Evolutionary conservation across 2,888 invertebrate species (phyloP).

Genomic region (Leistus spinibarbis): DNA sequence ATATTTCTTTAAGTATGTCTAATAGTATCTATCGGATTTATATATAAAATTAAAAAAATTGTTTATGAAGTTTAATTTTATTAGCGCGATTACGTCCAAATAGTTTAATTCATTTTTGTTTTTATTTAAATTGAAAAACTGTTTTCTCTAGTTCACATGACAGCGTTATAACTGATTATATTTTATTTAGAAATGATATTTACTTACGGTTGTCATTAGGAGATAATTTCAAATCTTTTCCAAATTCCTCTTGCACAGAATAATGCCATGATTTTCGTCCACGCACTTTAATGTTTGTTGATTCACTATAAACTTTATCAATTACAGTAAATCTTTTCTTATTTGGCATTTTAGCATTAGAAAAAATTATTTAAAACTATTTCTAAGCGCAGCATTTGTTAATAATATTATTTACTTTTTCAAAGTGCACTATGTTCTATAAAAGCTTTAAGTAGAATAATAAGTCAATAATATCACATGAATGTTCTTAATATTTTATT

Average conservation of each 20-base stretch:
- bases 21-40: too few relatives aligned
- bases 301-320: constrained; percentile 27
- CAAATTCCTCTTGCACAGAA: constrained; percentile 21
- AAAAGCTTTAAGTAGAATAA: neutral
- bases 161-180: neutral
- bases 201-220: constrained; percentile 16
- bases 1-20: too few relatives aligned
- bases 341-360: constrained; percentile 27
- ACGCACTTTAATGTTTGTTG: constrained; percentile 16
- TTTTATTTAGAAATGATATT: neutral
- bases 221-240: neutral
- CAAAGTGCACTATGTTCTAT: neutral
- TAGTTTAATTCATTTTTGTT: neutral
- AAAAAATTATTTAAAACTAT: neutral
- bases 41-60: too few relatives aligned
- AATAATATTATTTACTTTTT: neutral
- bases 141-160: neutral
- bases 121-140: neutral
- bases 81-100: too few relatives aligned
- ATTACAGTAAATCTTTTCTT: constrained; percentile 14
- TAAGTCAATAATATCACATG: constrained; percentile 17
- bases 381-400: neutral
- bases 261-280: constrained; percentile 25
- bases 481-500: constrained; percentile 61
- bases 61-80: too few relatives aligned